These are phyloP conservation scores for Mesochorus sp. DNA, from an alignment of 2,888 invertebrate species.

Conservation along the genomic window DNA sequence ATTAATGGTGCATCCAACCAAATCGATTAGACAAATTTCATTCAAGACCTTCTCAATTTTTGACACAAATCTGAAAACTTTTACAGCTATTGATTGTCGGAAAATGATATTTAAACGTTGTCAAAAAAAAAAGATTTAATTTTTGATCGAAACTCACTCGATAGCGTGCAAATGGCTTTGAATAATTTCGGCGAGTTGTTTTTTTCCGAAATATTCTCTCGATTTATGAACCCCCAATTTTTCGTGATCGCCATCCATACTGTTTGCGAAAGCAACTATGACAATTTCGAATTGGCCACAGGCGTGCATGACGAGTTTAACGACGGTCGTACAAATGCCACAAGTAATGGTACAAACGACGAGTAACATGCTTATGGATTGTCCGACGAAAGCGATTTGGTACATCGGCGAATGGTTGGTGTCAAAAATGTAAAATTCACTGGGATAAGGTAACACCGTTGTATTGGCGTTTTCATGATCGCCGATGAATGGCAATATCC, in stretches of 20 bases:
- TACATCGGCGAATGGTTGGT: constrained; percentile 40
- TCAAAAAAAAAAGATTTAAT: too few relatives aligned
- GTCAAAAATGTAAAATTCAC: constrained; percentile 34
- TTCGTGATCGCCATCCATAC: too few relatives aligned
- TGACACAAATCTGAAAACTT: constrained; percentile 40
- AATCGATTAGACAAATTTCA: constrained; percentile 62
- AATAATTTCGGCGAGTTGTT: constrained; percentile 16
- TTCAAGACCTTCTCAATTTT: constrained; percentile 47
- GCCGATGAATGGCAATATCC: constrained; percentile 21
- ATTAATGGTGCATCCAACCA: constrained; percentile 61
- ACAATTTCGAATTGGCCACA: constrained; percentile 56
- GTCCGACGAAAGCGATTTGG: constrained; percentile 41
- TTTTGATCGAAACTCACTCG: constrained; percentile 32
- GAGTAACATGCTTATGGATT: constrained; percentile 13
- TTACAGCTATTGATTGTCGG: not conserved
- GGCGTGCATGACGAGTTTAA: constrained; percentile 55
- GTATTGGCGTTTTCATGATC: not conserved
- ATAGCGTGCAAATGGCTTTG: constrained; percentile 26
- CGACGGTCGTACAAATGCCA: constrained; percentile 48
- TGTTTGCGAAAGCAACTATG: not conserved
- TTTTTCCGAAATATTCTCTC: not conserved
- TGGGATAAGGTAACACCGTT: constrained; percentile 5
- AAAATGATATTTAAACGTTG: not conserved
- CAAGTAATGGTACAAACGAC: constrained; percentile 13
- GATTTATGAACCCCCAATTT: too few relatives aligned